Evolutionary conservation across 1,140 invertebrate species (phyloP).

Genomic region (Tyrophagus putrescentiae): DNA sequence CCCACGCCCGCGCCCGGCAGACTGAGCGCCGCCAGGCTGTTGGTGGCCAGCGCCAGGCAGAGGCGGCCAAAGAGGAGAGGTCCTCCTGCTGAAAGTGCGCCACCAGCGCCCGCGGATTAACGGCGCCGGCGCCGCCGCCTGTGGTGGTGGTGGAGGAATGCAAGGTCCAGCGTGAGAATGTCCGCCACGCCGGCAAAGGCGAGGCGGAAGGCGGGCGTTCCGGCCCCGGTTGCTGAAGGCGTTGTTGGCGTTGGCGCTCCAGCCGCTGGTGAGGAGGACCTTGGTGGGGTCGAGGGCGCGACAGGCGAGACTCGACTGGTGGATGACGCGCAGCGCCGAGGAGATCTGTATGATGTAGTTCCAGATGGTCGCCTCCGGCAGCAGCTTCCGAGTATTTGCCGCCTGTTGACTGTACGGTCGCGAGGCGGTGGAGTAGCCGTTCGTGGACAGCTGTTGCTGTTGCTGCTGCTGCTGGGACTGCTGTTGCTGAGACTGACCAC

Average conservation of each 20-base stretch:
- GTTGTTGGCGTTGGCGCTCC: not conserved
- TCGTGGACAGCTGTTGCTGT: not conserved
- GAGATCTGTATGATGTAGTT: constrained; percentile 88
- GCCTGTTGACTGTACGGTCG: constrained; percentile 25
- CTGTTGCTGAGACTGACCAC: too few relatives aligned
- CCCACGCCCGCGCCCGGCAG: constrained; percentile 36
- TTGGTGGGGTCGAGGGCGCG: constrained; percentile 76
- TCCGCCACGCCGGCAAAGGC: constrained; percentile 69
- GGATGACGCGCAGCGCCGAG: constrained; percentile 77
- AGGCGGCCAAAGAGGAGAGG: constrained; percentile 74
- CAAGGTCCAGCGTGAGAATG: constrained; percentile 62
- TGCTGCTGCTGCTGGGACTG: not conserved
- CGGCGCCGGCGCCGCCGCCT: too few relatives aligned
- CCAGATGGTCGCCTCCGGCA: constrained; percentile 85
- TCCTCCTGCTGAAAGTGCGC: constrained; percentile 83
- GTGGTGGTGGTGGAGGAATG: constrained; percentile 36
- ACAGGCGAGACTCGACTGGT: constrained; percentile 53
- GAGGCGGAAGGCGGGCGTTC: constrained; percentile 44
- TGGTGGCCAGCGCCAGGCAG: constrained; percentile 75
- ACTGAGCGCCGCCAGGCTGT: constrained; percentile 53
- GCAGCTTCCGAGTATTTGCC: constrained; percentile 34
- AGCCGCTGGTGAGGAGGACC: constrained; percentile 46
- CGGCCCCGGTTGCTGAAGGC: not conserved
- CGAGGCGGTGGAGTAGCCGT: constrained; percentile 12
- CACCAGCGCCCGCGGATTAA: constrained; percentile 49